Conservation (phyloP, 2,797 vertebrate species). For the Coreius guichenoti region DNA sequence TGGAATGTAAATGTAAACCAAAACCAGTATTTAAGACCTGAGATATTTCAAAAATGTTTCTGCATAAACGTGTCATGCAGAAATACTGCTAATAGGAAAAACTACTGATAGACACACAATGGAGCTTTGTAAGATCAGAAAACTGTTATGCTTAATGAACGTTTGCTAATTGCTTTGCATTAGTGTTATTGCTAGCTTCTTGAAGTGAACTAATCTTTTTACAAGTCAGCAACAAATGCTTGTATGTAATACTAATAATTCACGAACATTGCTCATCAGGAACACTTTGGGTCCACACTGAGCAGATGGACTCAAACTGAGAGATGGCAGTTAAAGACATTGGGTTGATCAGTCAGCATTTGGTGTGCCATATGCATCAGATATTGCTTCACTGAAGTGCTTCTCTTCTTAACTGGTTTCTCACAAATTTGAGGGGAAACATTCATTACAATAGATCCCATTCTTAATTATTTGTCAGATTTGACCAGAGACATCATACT, state of each 20-base stretch:
- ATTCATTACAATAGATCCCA: neutral
- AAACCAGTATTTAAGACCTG: constrained; percentile 36
- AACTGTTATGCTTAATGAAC: neutral
- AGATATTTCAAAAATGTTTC: constrained; percentile 42
- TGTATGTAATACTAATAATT: constrained; percentile 35
- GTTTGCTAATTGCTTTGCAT: neutral
- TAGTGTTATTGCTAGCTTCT: neutral
- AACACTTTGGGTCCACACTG: neutral
- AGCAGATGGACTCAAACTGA: constrained; percentile 28
- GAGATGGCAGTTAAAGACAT: constrained; percentile 35
- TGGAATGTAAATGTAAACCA: constrained; percentile 42
- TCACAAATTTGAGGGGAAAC: constrained; percentile 2
- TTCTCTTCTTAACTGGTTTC: constrained; percentile 28
- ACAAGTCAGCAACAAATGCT: constrained; percentile 3
- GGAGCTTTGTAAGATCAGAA: constrained; percentile 29
- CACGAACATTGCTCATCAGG: constrained; percentile 25
- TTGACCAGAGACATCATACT: too few relatives aligned
- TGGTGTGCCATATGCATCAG: constrained; percentile 6
- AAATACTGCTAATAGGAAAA: constrained; percentile 28
- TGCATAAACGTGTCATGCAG: constrained; percentile 22
- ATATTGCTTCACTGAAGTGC: constrained; percentile 22
- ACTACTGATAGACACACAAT: constrained; percentile 25
- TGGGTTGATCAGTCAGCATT: constrained; percentile 36
- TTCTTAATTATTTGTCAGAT: neutral
- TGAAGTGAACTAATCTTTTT: neutral